phyloP scores from a whole-genome alignment of 2,113 vertebrate genomes.

The Apus apus region DNA sequence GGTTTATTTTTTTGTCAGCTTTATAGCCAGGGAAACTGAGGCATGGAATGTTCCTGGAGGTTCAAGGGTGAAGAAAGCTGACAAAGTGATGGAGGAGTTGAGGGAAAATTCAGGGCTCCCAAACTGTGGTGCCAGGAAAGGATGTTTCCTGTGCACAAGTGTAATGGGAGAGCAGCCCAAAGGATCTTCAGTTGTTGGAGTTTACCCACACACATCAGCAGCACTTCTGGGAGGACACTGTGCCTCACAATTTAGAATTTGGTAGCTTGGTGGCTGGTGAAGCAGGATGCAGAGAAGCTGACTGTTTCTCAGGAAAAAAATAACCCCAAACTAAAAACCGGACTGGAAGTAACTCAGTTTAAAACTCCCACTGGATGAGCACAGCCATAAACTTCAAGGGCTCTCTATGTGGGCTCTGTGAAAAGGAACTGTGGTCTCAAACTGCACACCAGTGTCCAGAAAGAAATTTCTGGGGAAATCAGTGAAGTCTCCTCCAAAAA shows the following conservation, averaged over 20 bases:
- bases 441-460: neutral
- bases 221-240: neutral
- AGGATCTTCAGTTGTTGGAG: neutral
- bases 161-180: neutral
- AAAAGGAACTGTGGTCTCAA: neutral
- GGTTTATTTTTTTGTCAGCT: neutral
- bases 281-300: neutral
- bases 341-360: neutral
- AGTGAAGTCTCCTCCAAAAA: neutral
- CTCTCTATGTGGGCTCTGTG: neutral
- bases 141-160: neutral
- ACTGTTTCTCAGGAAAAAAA: neutral
- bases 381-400: neutral
- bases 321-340: no score
- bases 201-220: neutral
- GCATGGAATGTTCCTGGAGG: neutral
- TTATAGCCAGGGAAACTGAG: constrained; percentile 7
- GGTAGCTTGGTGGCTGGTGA: neutral
- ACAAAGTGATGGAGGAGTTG: neutral
- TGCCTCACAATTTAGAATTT: neutral
- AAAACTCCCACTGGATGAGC: neutral
- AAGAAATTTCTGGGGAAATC: neutral
- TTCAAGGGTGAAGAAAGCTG: neutral
- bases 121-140: accelerated
- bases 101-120: neutral